A percentile compares a stretch with the other conserved stretches of the same genome.
These are phyloP conservation scores for Euplexia lucipara DNA, from an alignment of 2,888 invertebrate genomes.

Conservation along the genomic window DNA sequence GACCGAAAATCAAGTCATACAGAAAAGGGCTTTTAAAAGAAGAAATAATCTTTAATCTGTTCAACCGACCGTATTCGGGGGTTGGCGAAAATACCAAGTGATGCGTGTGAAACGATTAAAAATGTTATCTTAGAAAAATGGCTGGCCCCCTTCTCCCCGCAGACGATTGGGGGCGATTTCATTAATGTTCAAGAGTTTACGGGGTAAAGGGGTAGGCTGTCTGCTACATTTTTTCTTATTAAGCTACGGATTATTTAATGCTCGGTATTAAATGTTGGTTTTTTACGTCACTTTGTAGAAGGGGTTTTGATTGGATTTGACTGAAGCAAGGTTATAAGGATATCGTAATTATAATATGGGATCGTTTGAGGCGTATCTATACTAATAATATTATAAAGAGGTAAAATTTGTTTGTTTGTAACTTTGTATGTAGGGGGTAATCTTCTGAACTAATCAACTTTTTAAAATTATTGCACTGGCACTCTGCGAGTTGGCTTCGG, in stretches of 20 bases:
- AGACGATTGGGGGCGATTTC: constrained; percentile 73
- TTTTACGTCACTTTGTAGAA: neutral
- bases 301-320: neutral
- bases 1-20: constrained; percentile 74
- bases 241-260: constrained; percentile 10
- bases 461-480: too few relatives aligned
- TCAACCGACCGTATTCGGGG: constrained; percentile 70
- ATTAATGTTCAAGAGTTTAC: constrained; percentile 67
- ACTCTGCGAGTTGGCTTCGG: too few relatives aligned
- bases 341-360: too few relatives aligned
- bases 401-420: too few relatives aligned
- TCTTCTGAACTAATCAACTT: too few relatives aligned
- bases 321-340: too few relatives aligned
- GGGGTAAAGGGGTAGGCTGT: constrained; percentile 47
- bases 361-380: too few relatives aligned
- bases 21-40: constrained; percentile 73
- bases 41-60: constrained; percentile 77
- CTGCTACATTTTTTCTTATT: constrained; percentile 41
- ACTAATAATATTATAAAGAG: too few relatives aligned
- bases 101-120: constrained; percentile 81
- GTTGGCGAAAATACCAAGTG: constrained; percentile 73
- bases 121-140: constrained; percentile 85
- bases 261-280: neutral
- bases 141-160: constrained; percentile 37
- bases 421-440: too few relatives aligned